These are phyloP conservation scores for Momotus momota DNA, from an alignment of 2,797 vertebrate genomes.

Conservation along the genomic window DNA sequence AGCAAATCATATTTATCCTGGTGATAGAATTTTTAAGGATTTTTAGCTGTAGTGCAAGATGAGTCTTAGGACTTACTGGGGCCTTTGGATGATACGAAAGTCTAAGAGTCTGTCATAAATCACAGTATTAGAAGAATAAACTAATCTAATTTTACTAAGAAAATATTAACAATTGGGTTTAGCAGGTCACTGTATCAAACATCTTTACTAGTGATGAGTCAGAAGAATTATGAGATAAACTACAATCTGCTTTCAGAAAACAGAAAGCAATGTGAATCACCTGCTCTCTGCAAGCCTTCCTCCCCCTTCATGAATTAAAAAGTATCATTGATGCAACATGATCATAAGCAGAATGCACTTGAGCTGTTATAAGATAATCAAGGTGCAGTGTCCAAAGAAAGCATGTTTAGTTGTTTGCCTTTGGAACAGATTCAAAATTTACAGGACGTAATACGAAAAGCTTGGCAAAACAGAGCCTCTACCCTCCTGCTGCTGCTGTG, in stretches of 20 bases:
- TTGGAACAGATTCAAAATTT: background rate
- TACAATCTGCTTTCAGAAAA: background rate
- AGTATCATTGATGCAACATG: background rate
- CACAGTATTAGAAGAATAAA: background rate
- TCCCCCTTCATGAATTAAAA: background rate
- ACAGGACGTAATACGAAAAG: background rate
- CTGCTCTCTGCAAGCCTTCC: background rate
- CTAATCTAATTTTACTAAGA: background rate
- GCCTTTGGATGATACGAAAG: background rate
- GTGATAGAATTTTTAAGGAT: background rate
- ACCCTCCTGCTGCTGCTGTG: background rate
- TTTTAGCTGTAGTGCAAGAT: background rate
- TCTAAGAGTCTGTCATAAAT: background rate
- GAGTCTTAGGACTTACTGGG: background rate
- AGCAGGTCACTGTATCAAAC: constrained; percentile 6
- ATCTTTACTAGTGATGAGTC: background rate
- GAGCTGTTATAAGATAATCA: background rate
- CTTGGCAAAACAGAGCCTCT: background rate
- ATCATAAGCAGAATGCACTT: background rate
- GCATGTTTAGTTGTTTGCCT: background rate
- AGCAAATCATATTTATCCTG: background rate
- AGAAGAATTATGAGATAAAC: constrained; percentile 37
- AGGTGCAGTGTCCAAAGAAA: background rate
- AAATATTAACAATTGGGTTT: background rate
- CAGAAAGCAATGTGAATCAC: background rate